These are phyloP conservation scores for Aotus griseimembra DNA, from an alignment of 2,797 vertebrate genomes.

Conservation along the genomic window DNA sequence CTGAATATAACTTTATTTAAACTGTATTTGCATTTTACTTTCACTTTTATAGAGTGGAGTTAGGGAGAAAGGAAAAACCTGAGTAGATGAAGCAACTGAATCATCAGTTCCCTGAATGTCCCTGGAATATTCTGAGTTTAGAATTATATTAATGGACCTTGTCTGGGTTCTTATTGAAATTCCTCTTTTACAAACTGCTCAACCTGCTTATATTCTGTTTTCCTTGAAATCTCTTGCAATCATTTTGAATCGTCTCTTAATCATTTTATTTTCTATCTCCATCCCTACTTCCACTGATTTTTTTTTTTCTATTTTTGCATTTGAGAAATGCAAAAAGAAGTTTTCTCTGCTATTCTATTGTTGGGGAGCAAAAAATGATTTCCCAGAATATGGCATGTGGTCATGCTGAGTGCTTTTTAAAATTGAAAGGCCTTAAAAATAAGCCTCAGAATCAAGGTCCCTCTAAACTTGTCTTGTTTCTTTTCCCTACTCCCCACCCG, in stretches of 20 bases:
- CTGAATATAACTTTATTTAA: background rate
- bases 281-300: background rate
- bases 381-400: background rate
- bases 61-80: background rate
- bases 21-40: background rate
- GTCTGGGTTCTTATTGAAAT: background rate
- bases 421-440: background rate
- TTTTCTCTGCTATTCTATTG: background rate
- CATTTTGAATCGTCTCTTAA: background rate
- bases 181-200: background rate
- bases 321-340: background rate
- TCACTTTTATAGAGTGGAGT: background rate
- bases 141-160: background rate
- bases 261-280: background rate
- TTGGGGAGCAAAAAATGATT: background rate
- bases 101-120: background rate
- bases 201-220: background rate
- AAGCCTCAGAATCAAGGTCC: background rate
- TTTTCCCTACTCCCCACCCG: background rate
- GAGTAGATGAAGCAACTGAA: background rate
- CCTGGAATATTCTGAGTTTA: background rate
- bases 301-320: background rate
- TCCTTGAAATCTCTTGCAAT: background rate
- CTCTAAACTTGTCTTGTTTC: background rate
- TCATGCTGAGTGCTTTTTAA: background rate